Evolutionary conservation across 2,888 invertebrate genomes (phyloP).

Genomic region (Creontiades dilutus): DNA sequence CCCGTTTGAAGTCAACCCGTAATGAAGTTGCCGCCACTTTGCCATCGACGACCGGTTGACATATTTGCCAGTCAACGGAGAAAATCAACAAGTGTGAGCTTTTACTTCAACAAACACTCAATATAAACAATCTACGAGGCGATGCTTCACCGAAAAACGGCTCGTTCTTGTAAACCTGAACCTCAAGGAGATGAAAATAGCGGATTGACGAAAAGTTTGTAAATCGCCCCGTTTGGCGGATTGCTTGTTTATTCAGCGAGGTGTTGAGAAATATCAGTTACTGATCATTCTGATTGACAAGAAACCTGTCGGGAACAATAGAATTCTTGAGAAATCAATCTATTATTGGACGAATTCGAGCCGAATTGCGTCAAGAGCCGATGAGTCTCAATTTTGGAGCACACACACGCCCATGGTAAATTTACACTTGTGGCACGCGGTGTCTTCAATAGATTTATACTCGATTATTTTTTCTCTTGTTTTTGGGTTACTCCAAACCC

Average conservation of each 20-base stretch:
- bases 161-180: background rate
- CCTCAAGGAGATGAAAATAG: constrained; percentile 20
- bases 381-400: background rate
- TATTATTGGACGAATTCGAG: background rate
- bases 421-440: too few relatives aligned
- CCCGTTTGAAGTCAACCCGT: background rate
- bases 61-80: constrained; percentile 28
- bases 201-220: constrained; percentile 17
- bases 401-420: too few relatives aligned
- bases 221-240: constrained; percentile 10
- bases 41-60: background rate
- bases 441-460: too few relatives aligned
- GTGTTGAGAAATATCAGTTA: background rate
- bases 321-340: background rate
- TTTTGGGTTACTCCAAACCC: too few relatives aligned
- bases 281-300: background rate
- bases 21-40: constrained; percentile 5
- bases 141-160: background rate
- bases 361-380: background rate
- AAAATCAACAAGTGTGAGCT: constrained; percentile 36
- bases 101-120: constrained; percentile 21
- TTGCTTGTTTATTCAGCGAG: constrained; percentile 11
- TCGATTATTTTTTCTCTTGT: too few relatives aligned
- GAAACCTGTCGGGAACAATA: background rate
- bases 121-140: background rate